Conservation (phyloP, 2,888 invertebrate species). For the Thysanoteuthis rhombus region DNA sequence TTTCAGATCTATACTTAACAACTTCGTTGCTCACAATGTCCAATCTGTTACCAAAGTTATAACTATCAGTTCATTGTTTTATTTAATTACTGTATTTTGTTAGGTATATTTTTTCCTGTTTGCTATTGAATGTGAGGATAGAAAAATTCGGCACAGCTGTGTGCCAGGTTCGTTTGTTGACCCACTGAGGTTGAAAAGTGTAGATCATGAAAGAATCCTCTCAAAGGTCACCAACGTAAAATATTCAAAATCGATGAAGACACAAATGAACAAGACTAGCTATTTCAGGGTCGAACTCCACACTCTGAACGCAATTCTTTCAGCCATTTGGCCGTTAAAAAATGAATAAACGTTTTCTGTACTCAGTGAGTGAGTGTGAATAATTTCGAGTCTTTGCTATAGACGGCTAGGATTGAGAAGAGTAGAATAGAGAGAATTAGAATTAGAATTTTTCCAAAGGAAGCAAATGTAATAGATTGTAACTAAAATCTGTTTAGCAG, state of each 20-base stretch:
- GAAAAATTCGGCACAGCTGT: not conserved
- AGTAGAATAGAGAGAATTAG: too few species aligned
- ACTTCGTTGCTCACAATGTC: not conserved
- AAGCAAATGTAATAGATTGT: too few species aligned
- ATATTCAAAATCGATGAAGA: not conserved
- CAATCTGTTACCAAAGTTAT: not conserved
- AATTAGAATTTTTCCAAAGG: too few species aligned
- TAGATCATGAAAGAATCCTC: not conserved
- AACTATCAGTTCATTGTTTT: not conserved
- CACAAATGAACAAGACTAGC: too few species aligned
- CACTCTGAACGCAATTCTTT: too few species aligned
- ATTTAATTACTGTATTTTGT: not conserved
- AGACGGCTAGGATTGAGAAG: too few species aligned
- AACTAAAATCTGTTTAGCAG: too few species aligned
- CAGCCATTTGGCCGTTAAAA: too few species aligned
- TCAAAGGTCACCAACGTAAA: not conserved
- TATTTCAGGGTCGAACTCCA: too few species aligned
- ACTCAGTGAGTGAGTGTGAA: too few species aligned
- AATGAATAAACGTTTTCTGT: too few species aligned
- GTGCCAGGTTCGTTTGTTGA: not conserved
- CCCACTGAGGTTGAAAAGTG: not conserved
- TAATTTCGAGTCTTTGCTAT: too few species aligned
- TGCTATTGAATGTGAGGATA: not conserved
- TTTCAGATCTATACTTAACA: not conserved
- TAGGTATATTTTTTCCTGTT: not conserved